phyloP scores from a whole-genome alignment of 30 jellyfish, hydroid and myxozoan genomes.

The Chironex yamaguchii region DNA sequence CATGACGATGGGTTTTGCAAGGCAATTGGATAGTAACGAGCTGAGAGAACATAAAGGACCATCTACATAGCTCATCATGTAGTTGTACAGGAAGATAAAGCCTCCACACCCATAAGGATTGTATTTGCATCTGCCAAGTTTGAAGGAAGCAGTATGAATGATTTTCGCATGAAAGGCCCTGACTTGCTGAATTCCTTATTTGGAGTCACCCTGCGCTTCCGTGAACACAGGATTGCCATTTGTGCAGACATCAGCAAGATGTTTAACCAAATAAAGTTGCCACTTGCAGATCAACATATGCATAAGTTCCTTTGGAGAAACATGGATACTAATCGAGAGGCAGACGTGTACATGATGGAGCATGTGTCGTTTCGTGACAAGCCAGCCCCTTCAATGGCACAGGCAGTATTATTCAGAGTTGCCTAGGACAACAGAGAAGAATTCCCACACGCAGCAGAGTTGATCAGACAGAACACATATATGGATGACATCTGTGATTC shows the following conservation, averaged over 20 bases:
- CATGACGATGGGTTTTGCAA: not conserved
- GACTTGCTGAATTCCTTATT: constrained; percentile 17
- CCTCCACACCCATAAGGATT: not conserved
- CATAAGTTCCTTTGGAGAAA: constrained; percentile 68
- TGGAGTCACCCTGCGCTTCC: constrained; percentile 3
- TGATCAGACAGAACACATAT: constrained; percentile 2
- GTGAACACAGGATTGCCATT: constrained; percentile 19
- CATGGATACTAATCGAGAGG: constrained; percentile 1
- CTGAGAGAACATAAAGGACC: not conserved
- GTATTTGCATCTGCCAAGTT: constrained; percentile 20
- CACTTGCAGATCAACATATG: constrained; percentile 60
- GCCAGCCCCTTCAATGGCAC: constrained; percentile 79
- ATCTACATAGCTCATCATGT: constrained; percentile 15
- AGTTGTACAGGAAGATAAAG: not conserved
- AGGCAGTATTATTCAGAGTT: constrained; percentile 25
- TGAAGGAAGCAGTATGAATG: constrained; percentile 6
- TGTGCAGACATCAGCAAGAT: constrained; percentile 61
- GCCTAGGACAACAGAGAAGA: constrained; percentile 2
- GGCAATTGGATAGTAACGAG: not conserved
- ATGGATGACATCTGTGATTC: constrained; percentile 30
- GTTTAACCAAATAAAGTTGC: constrained; percentile 49
- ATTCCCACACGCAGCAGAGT: constrained; percentile 38
- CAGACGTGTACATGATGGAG: constrained; percentile 51
- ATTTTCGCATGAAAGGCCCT: constrained; percentile 8
- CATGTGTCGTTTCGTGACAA: constrained; percentile 58